Conservation (phyloP, 2,888 invertebrate species). For the Chrysomela aeneicollis region DNA sequence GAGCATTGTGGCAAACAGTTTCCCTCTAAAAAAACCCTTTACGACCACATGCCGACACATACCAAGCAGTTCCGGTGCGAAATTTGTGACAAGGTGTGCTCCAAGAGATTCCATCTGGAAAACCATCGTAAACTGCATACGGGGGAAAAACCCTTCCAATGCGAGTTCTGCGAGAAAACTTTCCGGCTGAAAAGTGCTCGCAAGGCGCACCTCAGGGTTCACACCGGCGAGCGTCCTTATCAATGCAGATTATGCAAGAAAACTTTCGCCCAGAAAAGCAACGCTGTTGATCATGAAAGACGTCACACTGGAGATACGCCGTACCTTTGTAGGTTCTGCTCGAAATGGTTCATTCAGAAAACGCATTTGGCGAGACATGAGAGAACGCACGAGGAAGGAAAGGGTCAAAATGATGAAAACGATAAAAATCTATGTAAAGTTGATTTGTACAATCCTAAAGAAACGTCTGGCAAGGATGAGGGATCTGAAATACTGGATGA, state of each 20-base stretch:
- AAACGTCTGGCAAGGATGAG: too few relatives aligned
- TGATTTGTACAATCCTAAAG: too few relatives aligned
- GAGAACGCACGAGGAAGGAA: background rate
- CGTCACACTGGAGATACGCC: constrained; percentile 46
- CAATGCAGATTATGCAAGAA: constrained; percentile 58
- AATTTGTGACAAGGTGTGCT: constrained; percentile 44
- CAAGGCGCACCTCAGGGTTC: constrained; percentile 73
- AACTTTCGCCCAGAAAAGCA: constrained; percentile 50
- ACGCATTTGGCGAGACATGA: background rate
- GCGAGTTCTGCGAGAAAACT: constrained; percentile 78
- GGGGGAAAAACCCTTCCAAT: constrained; percentile 76
- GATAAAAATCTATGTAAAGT: too few relatives aligned
- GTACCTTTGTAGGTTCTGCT: background rate
- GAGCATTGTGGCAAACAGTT: constrained; percentile 1
- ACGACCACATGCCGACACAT: constrained; percentile 7
- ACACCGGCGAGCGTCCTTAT: constrained; percentile 42
- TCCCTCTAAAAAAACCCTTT: constrained; percentile 11
- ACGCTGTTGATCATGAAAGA: constrained; percentile 49
- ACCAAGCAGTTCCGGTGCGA: constrained; percentile 9
- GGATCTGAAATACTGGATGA: too few relatives aligned
- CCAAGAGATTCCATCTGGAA: constrained; percentile 42
- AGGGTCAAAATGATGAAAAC: too few relatives aligned
- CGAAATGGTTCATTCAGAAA: background rate
- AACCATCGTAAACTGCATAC: constrained; percentile 64
- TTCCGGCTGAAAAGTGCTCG: constrained; percentile 83